These are phyloP conservation scores for Cebus imitator DNA, from an alignment of 2,113 vertebrate genomes.

Conservation along the genomic window DNA sequence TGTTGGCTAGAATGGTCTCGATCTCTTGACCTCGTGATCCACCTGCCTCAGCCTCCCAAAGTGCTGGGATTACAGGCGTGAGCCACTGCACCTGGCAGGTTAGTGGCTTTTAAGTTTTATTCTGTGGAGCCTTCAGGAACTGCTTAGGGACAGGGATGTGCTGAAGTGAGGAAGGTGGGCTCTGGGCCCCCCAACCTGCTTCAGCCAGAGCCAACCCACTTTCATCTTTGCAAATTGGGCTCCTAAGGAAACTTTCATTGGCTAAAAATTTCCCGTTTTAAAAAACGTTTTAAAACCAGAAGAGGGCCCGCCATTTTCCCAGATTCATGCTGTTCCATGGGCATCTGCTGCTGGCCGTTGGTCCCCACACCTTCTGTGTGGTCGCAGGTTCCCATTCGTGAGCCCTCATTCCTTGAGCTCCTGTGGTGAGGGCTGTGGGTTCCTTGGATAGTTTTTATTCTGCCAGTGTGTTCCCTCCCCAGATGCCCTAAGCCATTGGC, in stretches of 20 bases:
- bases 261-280: not conserved
- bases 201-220: not conserved
- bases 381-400: no score
- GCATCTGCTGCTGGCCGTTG: not conserved
- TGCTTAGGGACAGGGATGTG: not conserved
- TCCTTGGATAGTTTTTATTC: not conserved
- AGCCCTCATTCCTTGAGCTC: not conserved
- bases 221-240: not conserved
- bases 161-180: not conserved
- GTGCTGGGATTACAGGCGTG: no score
- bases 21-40: no score
- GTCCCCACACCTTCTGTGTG: not conserved
- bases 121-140: not conserved
- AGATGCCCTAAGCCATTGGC: not conserved
- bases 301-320: no score
- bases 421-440: not conserved
- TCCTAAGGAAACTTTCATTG: not conserved
- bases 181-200: not conserved
- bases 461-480: no score
- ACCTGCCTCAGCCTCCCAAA: no score
- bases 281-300: not conserved
- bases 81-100: no score
- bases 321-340: not conserved
- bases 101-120: not conserved
- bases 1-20: no score